Base-by-base conservation (phyloP, 2,888 invertebrate species). In the Dilophus febrilis region DNA sequence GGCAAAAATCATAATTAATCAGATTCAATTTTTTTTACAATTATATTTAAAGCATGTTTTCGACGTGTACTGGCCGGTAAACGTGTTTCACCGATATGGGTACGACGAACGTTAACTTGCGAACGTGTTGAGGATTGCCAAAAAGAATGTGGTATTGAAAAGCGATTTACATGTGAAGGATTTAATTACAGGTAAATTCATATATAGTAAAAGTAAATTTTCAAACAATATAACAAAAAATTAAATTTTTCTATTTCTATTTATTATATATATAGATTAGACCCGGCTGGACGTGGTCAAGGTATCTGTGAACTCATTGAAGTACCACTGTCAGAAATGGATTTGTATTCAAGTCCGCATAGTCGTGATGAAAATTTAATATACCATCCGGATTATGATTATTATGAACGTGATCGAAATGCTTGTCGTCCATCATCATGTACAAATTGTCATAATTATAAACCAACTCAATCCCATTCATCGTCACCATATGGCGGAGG, bases 251-350 rank as follows among this genome's bases (percentile, higher is more conserved):
- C 29, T 34, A 14, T 16, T 33, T 37, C 40, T n/a, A 33, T 19
- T 35, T 13, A 19, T 37, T 28, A 10, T 10, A 31, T 16, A 53
- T 62, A 44, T 58, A 76, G 76, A 53, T 57, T 79, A 52, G 81
- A 80, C 56, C 71, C 72, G 1, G 67, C 71, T 0, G 77, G 77
- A 47, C 70, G 76, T 41, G 76, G 75, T 1, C 77, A 77, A 59
- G 82, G 83, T 10, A 74, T 78, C 18, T 85, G 85, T 53, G 84
- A 85, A 58, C 61, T 85, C 40, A 72, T 81, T 48, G 76, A 81
- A 11, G 66, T 77, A 36, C 80, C 84, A 0, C 67, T 79, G 35
- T 66, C 74, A 46, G 70, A 74, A 26, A 71, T 84, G 56, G 77
- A 84, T 53, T 53, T 77, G 1, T 63, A 62, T 41, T 61, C 63